Evolutionary conservation across 2,113 vertebrate genomes (phyloP), one percentile per base, ranked within the genome.

Genomic region (Paralichthys olivaceus): DNA sequence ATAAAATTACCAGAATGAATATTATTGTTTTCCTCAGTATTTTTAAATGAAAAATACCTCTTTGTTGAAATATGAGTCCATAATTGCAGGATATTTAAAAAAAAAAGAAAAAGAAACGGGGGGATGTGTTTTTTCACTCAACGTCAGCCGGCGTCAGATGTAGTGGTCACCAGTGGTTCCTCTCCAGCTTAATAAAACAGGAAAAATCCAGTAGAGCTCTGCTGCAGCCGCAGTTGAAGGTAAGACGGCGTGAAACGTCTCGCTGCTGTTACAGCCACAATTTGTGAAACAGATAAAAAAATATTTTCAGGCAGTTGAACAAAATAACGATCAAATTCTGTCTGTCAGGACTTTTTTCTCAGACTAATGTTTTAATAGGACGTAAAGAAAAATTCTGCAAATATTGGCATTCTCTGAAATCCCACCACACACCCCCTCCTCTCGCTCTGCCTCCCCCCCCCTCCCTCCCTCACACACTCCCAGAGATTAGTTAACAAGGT

Each of bases 1-100:
- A 80, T 76, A 53, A 87, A 88, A 85, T 83, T 64, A 78, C 85
- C 37, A 8, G 7, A n/a, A 20, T 9, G 67, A 87, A 87, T 82
- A 80, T 85, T 80, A 69, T 65, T 32, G 56, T 37, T 37, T 12
- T 37, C 37, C 37, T 37, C 9, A 37, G 11, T 12, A 37, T 11
- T 9, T 37, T 12, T 13, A 72, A 88, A 70, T 74, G 54, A 77
- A 75, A 78, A 77, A 69, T 7, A 60, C 13, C 28, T 78, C 23
- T 53, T 53, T 59, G 56, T 43, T 28, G 45, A 75, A 84, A 79
- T 22, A 8, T 15, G 49, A 76, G n/a, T 20, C 47, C 9, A 54
- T 74, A 68, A 68, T 72, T 80, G 25, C 19, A 1, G 19, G 22
- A 11, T 37, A 5, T 2, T 29, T 29, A 29, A 29, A 29, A 29